phyloP scores from a whole-genome alignment of 2,888 invertebrate species.

The Rhopalosiphum nymphaeae region DNA sequence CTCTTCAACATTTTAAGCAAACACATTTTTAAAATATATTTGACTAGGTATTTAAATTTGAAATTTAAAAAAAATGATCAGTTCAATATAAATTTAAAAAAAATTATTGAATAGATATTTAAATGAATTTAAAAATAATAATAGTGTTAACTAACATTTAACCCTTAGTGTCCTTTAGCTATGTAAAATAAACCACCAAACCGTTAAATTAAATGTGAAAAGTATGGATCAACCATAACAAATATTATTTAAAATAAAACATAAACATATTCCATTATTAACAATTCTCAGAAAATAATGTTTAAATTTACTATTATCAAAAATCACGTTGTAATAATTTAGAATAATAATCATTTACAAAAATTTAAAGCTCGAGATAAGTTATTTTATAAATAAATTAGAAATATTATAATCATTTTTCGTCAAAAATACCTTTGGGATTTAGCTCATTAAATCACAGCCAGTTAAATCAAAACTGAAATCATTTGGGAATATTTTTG shows the following conservation, averaged over 20 bases:
- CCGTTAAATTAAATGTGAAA: constrained; percentile 1
- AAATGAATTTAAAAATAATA: constrained; percentile 25
- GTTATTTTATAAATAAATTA: constrained; percentile 35
- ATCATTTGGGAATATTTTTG: constrained; percentile 33
- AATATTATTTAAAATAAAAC: neutral
- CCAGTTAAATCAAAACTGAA: constrained; percentile 45
- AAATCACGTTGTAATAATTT: constrained; percentile 40
- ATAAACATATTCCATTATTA: neutral
- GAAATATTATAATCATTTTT: constrained; percentile 18
- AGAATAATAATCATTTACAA: constrained; percentile 16
- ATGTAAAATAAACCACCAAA: constrained; percentile 17
- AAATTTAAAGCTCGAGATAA: constrained; percentile 39
- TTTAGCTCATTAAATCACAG: constrained; percentile 58
- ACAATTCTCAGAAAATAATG: constrained; percentile 4
- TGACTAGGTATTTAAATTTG: constrained; percentile 1
- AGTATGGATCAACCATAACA: neutral
- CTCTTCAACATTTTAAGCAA: neutral
- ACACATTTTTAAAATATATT: neutral
- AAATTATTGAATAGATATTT: neutral
- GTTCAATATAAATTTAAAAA: constrained; percentile 9
- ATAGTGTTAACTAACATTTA: neutral
- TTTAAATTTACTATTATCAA: constrained; percentile 24
- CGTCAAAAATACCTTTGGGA: constrained; percentile 53
- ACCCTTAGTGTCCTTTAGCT: constrained; percentile 47
- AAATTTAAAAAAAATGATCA: neutral